Evolutionary conservation across 2,113 vertebrate species (phyloP).

Genomic region (Hydrochoerus hydrochaeris): DNA sequence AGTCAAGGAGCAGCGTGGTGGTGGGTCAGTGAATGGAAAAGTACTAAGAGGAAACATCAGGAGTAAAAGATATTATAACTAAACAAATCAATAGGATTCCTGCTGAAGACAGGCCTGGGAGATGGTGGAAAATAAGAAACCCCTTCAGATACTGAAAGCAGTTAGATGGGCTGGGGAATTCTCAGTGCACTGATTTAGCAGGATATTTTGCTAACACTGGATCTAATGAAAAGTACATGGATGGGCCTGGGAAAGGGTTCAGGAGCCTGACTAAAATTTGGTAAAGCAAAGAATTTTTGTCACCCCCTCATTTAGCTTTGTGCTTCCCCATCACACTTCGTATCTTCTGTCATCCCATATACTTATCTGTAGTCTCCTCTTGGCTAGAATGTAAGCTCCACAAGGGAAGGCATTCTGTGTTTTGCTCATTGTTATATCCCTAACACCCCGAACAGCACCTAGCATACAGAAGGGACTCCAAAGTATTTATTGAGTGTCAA

Average conservation of each 20-base stretch:
- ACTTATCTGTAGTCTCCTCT: slow-evolving; percentile 16
- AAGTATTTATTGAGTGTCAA: slow-evolving; percentile 24
- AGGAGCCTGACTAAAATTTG: neutral
- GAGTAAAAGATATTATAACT: neutral
- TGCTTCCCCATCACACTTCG: slow-evolving; percentile 10
- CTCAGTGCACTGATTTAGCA: neutral
- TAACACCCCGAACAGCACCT: slow-evolving; percentile 27
- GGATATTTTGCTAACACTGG: neutral
- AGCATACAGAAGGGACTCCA: neutral
- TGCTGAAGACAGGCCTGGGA: neutral
- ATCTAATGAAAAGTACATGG: slow-evolving; percentile 22
- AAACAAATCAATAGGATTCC: neutral
- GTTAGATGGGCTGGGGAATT: neutral
- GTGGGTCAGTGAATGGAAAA: neutral
- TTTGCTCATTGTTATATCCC: slow-evolving; percentile 18
- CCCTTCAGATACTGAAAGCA: neutral
- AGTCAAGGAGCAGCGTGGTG: neutral
- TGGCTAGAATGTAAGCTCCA: slow-evolving; percentile 38
- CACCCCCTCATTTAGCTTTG: neutral
- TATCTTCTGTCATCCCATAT: neutral
- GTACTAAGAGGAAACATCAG: neutral
- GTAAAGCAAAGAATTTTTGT: neutral
- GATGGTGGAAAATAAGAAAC: neutral
- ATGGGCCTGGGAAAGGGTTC: neutral
- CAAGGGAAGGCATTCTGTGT: neutral